These are phyloP conservation scores for Chymomyza fuscimana DNA, from an alignment of 2,888 invertebrate species.

Conservation along the genomic window DNA sequence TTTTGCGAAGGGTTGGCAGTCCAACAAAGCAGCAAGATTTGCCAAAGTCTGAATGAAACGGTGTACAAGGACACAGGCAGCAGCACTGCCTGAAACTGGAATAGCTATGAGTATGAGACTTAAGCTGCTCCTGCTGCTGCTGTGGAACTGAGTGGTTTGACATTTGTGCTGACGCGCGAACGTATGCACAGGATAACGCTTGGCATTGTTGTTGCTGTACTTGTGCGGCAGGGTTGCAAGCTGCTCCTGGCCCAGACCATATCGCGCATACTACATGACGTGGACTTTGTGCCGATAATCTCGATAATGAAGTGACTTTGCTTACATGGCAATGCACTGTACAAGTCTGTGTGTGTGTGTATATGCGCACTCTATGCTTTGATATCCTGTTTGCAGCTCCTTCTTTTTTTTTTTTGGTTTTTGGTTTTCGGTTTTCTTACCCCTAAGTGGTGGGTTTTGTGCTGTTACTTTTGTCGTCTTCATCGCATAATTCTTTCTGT, in stretches of 20 bases:
- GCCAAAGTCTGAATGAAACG: background rate
- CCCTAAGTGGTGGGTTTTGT: conserved; percentile 71
- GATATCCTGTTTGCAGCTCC: conserved; percentile 71
- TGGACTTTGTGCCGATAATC: conserved; percentile 72
- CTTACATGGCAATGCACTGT: conserved; percentile 69
- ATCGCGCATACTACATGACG: conserved; percentile 2
- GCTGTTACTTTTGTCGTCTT: conserved; percentile 1
- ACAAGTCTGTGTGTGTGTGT: conserved; percentile 45
- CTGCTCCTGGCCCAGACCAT: conserved; percentile 37
- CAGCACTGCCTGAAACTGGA: background rate
- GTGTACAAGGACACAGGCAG: background rate
- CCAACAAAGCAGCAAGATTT: conserved; percentile 1
- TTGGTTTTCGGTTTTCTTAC: conserved; percentile 24
- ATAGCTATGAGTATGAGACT: conserved; percentile 9
- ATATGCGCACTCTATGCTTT: conserved; percentile 43
- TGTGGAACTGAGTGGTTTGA: conserved; percentile 68
- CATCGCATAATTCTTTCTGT: conserved; percentile 4
- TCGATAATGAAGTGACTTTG: conserved; percentile 76
- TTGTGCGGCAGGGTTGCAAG: conserved; percentile 23
- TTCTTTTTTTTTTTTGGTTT: conserved; percentile 21
- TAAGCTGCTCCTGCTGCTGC: background rate
- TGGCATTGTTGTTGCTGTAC: conserved; percentile 50
- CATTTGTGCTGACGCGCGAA: conserved; percentile 76
- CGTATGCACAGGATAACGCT: conserved; percentile 64
- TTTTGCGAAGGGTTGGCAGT: background rate